Evolutionary conservation across 2,888 invertebrate species (phyloP), one percentile per base, ranked within the genome.

Genomic region (Taenaris catops): DNA sequence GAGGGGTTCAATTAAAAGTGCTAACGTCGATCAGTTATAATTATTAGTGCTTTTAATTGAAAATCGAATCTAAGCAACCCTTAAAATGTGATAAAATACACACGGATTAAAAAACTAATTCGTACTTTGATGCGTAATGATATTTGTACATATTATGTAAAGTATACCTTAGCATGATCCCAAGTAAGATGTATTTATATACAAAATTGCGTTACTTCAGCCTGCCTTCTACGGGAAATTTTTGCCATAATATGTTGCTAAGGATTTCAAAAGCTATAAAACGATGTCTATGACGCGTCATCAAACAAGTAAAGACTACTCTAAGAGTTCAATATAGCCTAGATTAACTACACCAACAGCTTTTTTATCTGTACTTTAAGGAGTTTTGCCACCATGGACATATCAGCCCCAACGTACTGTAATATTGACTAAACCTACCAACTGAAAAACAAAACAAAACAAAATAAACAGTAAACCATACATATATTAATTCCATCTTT

Each of bases 71-170:
- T 48, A 48, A 48, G 40, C 40, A 50, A 56, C 52, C 54, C 49
- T 54, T 50, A 41, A 55, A 31, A 56, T 58, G 73, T 78, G 78
- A 73, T 63, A 60, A 48, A 40, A 44, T 38, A 71, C 62, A 56
- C 59, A 64, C 58, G 58, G 58, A 54, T 35, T 62, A 58, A 49
- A 49, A 48, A 58, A 57, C 40, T 54, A 38, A 49, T 41, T 35
- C 9, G 41, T 45, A 47, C 49, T 58, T 58, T 54, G 59, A 64
- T 50, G 58, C 60, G 60, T 51, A 49, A 47, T 48, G 49, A 48
- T 51, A 48, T 49, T 41, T 83, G 78, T 83, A 78, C 63, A 81
- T 81, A 81, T 53, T 65, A 49, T 80, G 79, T 80, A 81, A 65
- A 63, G 72, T 75, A 66, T 65, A 63, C 47, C 55, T 48, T 51